Conservation (phyloP, 2,797 vertebrate species). For the Lycodopsis pacificus region DNA sequence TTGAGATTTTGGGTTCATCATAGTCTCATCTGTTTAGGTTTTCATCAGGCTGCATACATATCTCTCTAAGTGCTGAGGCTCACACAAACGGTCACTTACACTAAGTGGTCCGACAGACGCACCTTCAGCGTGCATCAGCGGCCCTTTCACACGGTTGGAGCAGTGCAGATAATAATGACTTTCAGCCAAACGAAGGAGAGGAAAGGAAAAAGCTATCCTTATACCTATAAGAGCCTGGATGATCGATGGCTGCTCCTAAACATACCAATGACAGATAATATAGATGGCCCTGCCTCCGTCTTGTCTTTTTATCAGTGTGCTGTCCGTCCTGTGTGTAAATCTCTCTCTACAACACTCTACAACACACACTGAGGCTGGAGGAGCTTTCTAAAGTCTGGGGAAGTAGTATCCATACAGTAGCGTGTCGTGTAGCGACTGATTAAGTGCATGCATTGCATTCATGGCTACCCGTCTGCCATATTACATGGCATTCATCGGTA, state of each 20-base stretch:
- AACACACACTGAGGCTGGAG: background rate
- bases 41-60: conserved; percentile 4
- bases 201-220: conserved; percentile 10
- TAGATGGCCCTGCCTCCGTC: background rate
- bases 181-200: conserved; percentile 8
- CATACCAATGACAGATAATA: conserved; percentile 16
- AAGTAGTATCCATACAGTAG: background rate
- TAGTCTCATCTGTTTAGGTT: background rate
- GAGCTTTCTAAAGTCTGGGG: background rate
- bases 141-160: conserved; percentile 25
- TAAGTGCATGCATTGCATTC: background rate
- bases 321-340: background rate
- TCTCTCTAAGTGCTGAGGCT: conserved; percentile 43
- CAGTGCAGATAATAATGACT: conserved; percentile 24
- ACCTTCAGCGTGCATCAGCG: conserved; percentile 10
- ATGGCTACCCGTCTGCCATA: background rate
- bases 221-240: conserved; percentile 15
- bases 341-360: background rate
- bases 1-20: background rate
- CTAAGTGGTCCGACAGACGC: conserved; percentile 41
- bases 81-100: conserved; percentile 54
- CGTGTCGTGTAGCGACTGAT: background rate
- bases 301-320: conserved; percentile 15
- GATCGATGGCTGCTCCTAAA: conserved; percentile 40
- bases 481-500: conserved; percentile 8